Evolutionary conservation across 2,113 vertebrate genomes (phyloP), one percentile per base, ranked within the genome.

Genomic region (Sapayoa aenigma): DNA sequence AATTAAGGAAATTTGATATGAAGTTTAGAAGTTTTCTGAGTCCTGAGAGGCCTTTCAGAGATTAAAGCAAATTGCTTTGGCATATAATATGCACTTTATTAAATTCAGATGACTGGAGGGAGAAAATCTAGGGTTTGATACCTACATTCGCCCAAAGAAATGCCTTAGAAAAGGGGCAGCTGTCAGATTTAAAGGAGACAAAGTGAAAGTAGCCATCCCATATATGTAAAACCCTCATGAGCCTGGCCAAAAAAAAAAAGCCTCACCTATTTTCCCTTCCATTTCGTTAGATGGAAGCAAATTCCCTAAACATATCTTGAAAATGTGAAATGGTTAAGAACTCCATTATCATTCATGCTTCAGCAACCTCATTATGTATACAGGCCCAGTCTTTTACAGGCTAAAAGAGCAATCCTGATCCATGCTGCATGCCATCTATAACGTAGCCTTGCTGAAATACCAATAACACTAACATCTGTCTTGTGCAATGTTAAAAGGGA

Each of bases 381-480:
- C 95, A 95, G 80, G 50, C 78, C 96, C 85, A 72, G 90, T 74
- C 79, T 94, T 89, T 94, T 81, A 69, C 90, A 68, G 80, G 95
- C 91, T 87, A 87, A 96, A 93, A 91, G 96, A 95, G 90, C 94
- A 92, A 90, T 88, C 74, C 94, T 87, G 90, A 96, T 96, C 94
- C 92, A 77, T 87, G 80, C 94, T 92, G 89, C 76, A 74, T 92
- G 89, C 95, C 92, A 88, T 96, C 95, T 93, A 96, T 92, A 93
- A 89, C 39, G 65, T 84, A 74, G 95, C 87, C 94, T 94, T 53
- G 60, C 84, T 52, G 84, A 96, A 90, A 92, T 97, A 95, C 84
- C 79, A 83, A 92, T 89, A 69, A 66, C 27, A 87, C 90, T 91
- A 84, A 90, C 96, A 97, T 97, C 97, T 90, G 96, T 98, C 98